Conservation (phyloP, 1,140 invertebrate species). For the Neodiprion virginianus region DNA sequence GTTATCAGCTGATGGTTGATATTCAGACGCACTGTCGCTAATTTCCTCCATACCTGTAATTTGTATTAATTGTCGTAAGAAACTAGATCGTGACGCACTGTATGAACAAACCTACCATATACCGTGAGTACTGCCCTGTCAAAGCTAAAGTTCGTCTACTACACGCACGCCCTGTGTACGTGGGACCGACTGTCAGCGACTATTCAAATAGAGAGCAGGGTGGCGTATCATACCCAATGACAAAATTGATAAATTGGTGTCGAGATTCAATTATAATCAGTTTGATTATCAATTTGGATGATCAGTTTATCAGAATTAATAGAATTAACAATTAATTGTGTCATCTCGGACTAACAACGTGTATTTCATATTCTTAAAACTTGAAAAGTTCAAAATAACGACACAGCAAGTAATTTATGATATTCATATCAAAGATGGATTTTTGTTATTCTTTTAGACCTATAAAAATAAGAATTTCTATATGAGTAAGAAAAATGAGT, state of each 20-base stretch:
- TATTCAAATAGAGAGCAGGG: neutral
- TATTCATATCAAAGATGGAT: too few species aligned
- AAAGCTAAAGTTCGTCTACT: neutral
- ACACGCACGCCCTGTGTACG: neutral
- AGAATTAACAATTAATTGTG: neutral
- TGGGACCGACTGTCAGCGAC: neutral
- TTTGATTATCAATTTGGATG: neutral
- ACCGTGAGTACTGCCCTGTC: neutral
- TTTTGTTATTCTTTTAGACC: too few species aligned
- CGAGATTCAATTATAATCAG: neutral
- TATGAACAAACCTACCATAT: neutral
- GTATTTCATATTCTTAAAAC: too few species aligned
- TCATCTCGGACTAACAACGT: too few species aligned
- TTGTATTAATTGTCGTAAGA: neutral
- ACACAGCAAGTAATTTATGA: too few species aligned
- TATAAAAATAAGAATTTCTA: too few species aligned
- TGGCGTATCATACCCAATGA: neutral
- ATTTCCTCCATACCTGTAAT: neutral
- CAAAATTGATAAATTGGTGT: too few species aligned
- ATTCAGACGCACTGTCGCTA: conserved; percentile 6
- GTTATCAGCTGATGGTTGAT: neutral
- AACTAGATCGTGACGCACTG: neutral
- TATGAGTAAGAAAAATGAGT: too few species aligned
- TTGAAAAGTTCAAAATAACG: too few species aligned
- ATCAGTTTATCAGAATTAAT: neutral